A percentile compares a stretch with the other conserved stretches of the same genome.
phyloP scores from a whole-genome alignment of 1,140 invertebrate species.

The Drosophila arawakana region DNA sequence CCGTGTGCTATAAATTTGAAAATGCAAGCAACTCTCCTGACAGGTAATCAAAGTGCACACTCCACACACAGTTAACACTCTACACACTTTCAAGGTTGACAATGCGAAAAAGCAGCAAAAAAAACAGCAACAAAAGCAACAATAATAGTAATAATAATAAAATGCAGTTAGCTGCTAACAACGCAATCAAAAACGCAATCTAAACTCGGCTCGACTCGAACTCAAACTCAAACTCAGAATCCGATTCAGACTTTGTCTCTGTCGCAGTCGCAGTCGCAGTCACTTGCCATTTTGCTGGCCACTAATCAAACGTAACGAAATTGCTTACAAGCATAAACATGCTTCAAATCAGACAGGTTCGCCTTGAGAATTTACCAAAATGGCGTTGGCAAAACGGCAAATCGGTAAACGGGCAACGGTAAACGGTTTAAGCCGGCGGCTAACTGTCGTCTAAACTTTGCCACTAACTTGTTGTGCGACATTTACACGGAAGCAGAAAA shows the following conservation, averaged over 20 bases:
- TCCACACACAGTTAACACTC: slow-evolving; percentile 19
- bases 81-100: slow-evolving; percentile 69
- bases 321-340: slow-evolving; percentile 72
- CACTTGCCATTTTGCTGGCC: slow-evolving; percentile 78
- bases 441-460: slow-evolving; percentile 32
- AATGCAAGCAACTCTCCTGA: slow-evolving; percentile 50
- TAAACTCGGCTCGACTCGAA: slow-evolving; percentile 24
- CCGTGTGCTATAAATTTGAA: slow-evolving; percentile 77
- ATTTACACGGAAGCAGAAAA: slow-evolving; percentile 55
- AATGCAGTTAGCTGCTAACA: slow-evolving; percentile 70
- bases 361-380: slow-evolving; percentile 79
- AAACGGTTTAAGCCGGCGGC: slow-evolving; percentile 43
- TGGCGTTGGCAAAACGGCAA: slow-evolving; percentile 55
- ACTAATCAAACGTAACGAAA: slow-evolving; percentile 81
- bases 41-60: slow-evolving; percentile 70
- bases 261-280: slow-evolving; percentile 32
- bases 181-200: slow-evolving; percentile 68
- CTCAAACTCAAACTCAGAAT: not conserved
- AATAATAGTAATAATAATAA: slow-evolving; percentile 41
- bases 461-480: slow-evolving; percentile 52
- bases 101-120: slow-evolving; percentile 21
- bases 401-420: slow-evolving; percentile 49
- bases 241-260: not conserved
- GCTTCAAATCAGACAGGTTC: slow-evolving; percentile 80
- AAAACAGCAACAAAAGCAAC: not conserved